Percentiles rank a stretch among this genome's conserved stretches.
phyloP scores from a whole-genome alignment of 2,888 invertebrate genomes.

The Drosophila melanosoma region DNA sequence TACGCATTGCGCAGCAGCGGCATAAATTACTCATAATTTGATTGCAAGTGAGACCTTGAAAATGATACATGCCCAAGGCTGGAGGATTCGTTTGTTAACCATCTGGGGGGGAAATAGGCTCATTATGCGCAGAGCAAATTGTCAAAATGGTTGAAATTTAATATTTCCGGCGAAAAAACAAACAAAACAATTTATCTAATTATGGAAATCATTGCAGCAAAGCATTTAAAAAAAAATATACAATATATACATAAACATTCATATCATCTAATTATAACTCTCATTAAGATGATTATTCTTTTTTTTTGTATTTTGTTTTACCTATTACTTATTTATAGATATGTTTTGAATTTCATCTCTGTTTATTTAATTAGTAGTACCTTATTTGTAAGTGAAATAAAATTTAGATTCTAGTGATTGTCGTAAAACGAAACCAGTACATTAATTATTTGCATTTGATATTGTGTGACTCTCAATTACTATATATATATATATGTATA shows the following conservation, averaged over 20 bases:
- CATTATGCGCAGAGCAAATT: slow-evolving; percentile 42
- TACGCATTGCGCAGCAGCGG: slow-evolving; percentile 47
- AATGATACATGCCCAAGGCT: slow-evolving; percentile 52
- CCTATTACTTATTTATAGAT: slow-evolving; percentile 14
- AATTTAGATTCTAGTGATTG: slow-evolving; percentile 43
- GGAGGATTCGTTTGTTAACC: slow-evolving; percentile 1
- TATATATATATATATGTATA: neutral
- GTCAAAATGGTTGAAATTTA: slow-evolving; percentile 49
- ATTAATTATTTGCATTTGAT: slow-evolving; percentile 51
- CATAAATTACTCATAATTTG: slow-evolving; percentile 78
- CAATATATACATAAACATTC: neutral
- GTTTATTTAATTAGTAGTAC: slow-evolving; percentile 24
- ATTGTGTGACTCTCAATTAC: slow-evolving; percentile 52
- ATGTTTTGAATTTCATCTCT: slow-evolving; percentile 6
- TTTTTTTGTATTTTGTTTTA: slow-evolving; percentile 3
- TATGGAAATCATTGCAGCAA: slow-evolving; percentile 28
- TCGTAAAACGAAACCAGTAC: slow-evolving; percentile 37
- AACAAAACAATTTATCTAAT: slow-evolving; percentile 35
- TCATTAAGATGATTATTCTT: slow-evolving; percentile 39
- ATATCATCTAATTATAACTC: slow-evolving; percentile 44
- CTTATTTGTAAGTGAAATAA: slow-evolving; percentile 30
- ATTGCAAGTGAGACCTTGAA: slow-evolving; percentile 72
- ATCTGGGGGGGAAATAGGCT: slow-evolving; percentile 34
- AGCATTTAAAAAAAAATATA: neutral
- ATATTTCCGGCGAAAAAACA: slow-evolving; percentile 19